These are phyloP conservation scores for Leptopterna dolabrata DNA, from an alignment of 2,888 invertebrate genomes.

Conservation along the genomic window DNA sequence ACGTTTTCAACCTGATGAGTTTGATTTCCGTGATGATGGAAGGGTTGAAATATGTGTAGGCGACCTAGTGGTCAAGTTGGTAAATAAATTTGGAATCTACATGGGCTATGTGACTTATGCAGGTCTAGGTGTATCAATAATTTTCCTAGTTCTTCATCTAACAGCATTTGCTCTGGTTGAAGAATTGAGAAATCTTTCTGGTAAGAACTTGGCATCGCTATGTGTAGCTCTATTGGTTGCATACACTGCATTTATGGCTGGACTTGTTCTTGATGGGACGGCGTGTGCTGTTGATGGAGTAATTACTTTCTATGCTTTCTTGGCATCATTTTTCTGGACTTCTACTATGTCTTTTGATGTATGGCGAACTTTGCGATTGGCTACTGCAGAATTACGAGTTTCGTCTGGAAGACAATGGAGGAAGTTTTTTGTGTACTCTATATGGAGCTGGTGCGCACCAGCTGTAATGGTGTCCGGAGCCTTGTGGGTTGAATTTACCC, in stretches of 20 bases:
- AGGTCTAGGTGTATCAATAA: conserved; percentile 68
- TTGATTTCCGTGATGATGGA: conserved; percentile 65
- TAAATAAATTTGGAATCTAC: conserved; percentile 66
- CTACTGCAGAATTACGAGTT: conserved; percentile 68
- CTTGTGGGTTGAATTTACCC: conserved; percentile 66
- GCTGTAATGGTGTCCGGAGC: conserved; percentile 66
- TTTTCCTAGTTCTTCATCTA: conserved; percentile 68
- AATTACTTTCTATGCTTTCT: conserved; percentile 69
- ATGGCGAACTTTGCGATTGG: conserved; percentile 68
- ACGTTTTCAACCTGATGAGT: conserved; percentile 65
- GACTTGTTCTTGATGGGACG: conserved; percentile 65
- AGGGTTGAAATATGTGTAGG: conserved; percentile 66
- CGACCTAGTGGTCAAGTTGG: conserved; percentile 65
- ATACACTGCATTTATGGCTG: conserved; percentile 68
- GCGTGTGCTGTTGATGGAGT: conserved; percentile 68
- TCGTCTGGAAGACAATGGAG: conserved; percentile 66
- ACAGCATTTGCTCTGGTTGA: conserved; percentile 68
- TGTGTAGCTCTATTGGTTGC: conserved; percentile 68
- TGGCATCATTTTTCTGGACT: conserved; percentile 72
- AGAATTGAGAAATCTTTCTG: conserved; percentile 69
- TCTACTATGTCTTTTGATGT: conserved; percentile 70
- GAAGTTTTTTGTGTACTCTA: conserved; percentile 67
- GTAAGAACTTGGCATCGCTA: conserved; percentile 70
- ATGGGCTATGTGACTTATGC: conserved; percentile 68
- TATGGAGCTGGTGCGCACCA: conserved; percentile 68